Conservation (phyloP, 2,888 invertebrate species). For the Exephanes ischioxanthus region DNA sequence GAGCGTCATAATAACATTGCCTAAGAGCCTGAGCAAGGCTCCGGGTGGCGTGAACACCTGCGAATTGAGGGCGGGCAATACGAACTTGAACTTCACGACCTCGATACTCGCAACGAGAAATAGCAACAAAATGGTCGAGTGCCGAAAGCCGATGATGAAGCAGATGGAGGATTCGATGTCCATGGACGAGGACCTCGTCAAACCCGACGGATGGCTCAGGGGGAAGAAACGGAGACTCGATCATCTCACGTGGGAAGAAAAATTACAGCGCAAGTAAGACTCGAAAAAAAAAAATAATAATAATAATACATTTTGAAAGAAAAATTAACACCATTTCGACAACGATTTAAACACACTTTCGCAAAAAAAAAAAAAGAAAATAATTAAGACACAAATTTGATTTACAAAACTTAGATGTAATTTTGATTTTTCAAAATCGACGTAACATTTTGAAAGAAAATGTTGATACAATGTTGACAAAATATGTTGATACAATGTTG, state of each 20-base stretch:
- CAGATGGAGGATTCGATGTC: constrained; percentile 68
- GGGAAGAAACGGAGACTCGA: constrained; percentile 92
- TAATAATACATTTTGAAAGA: not conserved
- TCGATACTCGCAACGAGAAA: constrained; percentile 72
- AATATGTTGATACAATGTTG: not conserved
- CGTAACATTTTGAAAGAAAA: too few species aligned
- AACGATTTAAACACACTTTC: constrained; percentile 45
- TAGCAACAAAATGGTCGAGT: constrained; percentile 48
- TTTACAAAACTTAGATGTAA: not conserved
- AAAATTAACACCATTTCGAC: not conserved
- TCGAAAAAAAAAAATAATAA: not conserved
- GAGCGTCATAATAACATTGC: constrained; percentile 82
- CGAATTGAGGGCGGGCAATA: constrained; percentile 65
- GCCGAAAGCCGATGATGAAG: constrained; percentile 63
- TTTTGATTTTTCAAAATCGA: too few species aligned
- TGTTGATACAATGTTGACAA: too few species aligned
- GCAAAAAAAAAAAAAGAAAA: not conserved
- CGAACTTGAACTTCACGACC: constrained; percentile 77
- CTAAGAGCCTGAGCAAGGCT: constrained; percentile 78
- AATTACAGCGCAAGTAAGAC: constrained; percentile 93
- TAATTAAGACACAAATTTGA: not conserved
- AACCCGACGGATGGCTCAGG: constrained; percentile 78
- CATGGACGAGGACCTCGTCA: constrained; percentile 70
- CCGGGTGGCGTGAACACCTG: constrained; percentile 51
- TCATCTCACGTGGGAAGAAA: constrained; percentile 94